Conservation (phyloP, 2,888 invertebrate species). For the Kuschelorhynchus macadamiae region DNA sequence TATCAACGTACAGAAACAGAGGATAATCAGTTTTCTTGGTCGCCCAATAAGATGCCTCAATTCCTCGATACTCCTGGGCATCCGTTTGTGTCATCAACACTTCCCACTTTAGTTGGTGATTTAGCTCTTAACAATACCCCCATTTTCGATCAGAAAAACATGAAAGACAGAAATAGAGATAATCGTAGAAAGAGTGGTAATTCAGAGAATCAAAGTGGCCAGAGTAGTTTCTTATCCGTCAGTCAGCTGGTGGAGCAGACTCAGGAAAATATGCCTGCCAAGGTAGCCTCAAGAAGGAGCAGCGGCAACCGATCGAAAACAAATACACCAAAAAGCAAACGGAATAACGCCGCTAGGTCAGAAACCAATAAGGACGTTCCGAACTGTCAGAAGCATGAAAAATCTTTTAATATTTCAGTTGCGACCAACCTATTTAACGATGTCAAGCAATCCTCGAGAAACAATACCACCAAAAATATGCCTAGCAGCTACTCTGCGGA, state of each 20-base stretch:
- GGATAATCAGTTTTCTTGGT: constrained; percentile 73
- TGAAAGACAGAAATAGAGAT: constrained; percentile 53
- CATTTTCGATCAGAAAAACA: constrained; percentile 62
- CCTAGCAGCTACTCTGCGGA: constrained; percentile 67
- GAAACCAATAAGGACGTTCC: constrained; percentile 26
- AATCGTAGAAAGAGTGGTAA: constrained; percentile 44
- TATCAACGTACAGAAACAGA: constrained; percentile 61
- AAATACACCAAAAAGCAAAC: constrained; percentile 34
- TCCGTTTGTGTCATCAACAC: constrained; percentile 69
- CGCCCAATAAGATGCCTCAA: constrained; percentile 70
- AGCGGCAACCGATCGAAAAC: constrained; percentile 59
- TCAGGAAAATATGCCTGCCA: constrained; percentile 56
- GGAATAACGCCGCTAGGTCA: constrained; percentile 41
- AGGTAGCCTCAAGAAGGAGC: constrained; percentile 59
- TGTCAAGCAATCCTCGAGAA: constrained; percentile 53
- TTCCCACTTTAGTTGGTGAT: constrained; percentile 76
- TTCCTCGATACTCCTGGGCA: constrained; percentile 66
- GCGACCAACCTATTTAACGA: constrained; percentile 52
- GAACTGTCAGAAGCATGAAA: constrained; percentile 31
- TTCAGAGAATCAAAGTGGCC: constrained; percentile 60
- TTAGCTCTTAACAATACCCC: constrained; percentile 69
- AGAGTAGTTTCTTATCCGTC: constrained; percentile 73
- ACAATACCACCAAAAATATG: constrained; percentile 56
- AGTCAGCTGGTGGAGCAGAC: constrained; percentile 76
- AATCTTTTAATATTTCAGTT: constrained; percentile 21